Conservation (phyloP, 2,797 vertebrate species). For the Poecilia picta region DNA sequence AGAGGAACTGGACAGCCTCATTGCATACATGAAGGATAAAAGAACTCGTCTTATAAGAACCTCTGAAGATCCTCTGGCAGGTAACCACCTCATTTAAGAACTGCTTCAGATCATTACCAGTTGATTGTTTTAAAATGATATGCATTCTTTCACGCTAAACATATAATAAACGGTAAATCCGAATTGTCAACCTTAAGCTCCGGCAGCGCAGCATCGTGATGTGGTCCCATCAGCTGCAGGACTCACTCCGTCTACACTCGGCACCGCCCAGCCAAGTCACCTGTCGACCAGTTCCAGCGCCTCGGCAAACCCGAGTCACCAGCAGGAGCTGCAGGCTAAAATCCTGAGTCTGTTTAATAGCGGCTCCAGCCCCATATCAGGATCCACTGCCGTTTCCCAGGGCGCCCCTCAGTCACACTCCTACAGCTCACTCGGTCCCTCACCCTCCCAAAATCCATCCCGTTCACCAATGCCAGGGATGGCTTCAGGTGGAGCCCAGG, state of each 20-base stretch:
- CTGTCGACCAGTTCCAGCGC: slow-evolving; percentile 61
- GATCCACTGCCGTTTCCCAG: not conserved
- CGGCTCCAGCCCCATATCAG: slow-evolving; percentile 58
- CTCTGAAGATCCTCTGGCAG: slow-evolving; percentile 81
- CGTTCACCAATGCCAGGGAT: slow-evolving; percentile 57
- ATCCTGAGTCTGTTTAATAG: slow-evolving; percentile 98
- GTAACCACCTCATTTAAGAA: slow-evolving; percentile 62
- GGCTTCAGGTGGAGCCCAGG: slow-evolving; percentile 43
- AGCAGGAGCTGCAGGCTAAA: slow-evolving; percentile 97
- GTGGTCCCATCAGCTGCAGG: slow-evolving; percentile 41
- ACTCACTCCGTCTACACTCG: slow-evolving; percentile 47
- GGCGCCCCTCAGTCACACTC: slow-evolving; percentile 47
- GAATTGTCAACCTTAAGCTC: slow-evolving; percentile 5
- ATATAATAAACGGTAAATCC: not conserved
- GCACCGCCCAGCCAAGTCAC: slow-evolving; percentile 46
- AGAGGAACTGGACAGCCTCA: slow-evolving; percentile 91
- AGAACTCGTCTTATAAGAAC: slow-evolving; percentile 86
- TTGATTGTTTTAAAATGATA: not conserved
- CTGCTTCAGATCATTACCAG: too few relatives aligned
- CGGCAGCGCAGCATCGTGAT: slow-evolving; percentile 54
- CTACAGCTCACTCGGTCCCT: slow-evolving; percentile 63
- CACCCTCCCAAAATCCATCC: slow-evolving; percentile 69
- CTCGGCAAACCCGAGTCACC: slow-evolving; percentile 75
- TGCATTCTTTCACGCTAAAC: not conserved
- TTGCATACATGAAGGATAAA: slow-evolving; percentile 91